Base-by-base conservation (phyloP, 2,113 vertebrate species). In the Festucalex cinctus region DNA sequence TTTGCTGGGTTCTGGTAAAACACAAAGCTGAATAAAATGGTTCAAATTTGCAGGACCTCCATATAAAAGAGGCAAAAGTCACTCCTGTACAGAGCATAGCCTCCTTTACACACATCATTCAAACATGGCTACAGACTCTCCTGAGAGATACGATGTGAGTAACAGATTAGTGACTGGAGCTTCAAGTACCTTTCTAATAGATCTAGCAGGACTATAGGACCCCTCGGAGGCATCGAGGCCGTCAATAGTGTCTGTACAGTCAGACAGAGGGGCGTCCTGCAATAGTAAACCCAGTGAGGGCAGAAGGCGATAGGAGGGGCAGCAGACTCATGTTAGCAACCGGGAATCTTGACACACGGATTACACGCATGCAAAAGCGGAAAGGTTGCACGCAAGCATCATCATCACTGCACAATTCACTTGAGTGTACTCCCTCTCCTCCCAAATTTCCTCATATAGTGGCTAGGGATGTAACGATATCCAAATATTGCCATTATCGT, bases 211-310 rank as follows among this genome's bases (percentile, higher is more conserved):
- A 91, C 94, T 98, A 95, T 94, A 94, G 93, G 93, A 92, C 92
- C 94, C 94, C 94, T 95, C 94, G 94, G 95, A 93, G 88, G 92
- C 91, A 93, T 97, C 94, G 86, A 98, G 94, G 95, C 94, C 96
- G 91, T 98, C 95, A 95, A 98, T 95, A 95, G 94, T 95, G 91
- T 98, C 97, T 94, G 95, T 94, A 94, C 96, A 99, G 97, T 98
- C 97, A 94, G 97, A 99, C 85, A 98, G 95, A 93, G 95, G 96
- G 84, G 94, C 95, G 66, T 99, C 96, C 97, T 99, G 97, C 86
- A 98, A 98, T 91, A 92, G 94, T 90, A 98, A 95, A 98, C 93
- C 85, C 89, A 92, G 93, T 96, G 90, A 91, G 92, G 91, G 89
- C 92, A 6, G 26, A 57, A 57, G 54, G 39, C 17, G 60, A 13